Evolutionary conservation across 2,888 invertebrate species (phyloP).

Genomic region (Agriopis marginaria): DNA sequence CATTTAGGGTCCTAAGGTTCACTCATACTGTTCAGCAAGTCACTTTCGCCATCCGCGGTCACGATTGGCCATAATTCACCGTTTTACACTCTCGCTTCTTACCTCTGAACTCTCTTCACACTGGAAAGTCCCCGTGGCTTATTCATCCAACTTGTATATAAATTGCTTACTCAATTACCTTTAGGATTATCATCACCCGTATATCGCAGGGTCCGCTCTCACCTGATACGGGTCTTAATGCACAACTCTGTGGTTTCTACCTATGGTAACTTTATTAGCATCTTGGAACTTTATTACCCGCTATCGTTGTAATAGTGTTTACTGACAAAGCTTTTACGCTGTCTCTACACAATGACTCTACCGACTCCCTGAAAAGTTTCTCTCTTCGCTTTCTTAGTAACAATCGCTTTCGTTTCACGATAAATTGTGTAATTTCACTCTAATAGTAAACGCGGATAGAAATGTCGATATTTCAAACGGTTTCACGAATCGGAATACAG

Average conservation of each 20-base stretch:
- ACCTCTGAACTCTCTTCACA: constrained; percentile 39
- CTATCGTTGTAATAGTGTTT: constrained; percentile 23
- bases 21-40: constrained; percentile 55
- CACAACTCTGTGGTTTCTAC: constrained; percentile 21
- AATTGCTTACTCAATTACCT: constrained; percentile 39
- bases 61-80: constrained; percentile 66
- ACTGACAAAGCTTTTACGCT: constrained; percentile 5
- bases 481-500: constrained; percentile 52
- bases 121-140: constrained; percentile 50
- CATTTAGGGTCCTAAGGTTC: constrained; percentile 43
- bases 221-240: constrained; percentile 30
- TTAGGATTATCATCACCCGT: constrained; percentile 44
- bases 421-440: constrained; percentile 43
- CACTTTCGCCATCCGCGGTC: constrained; percentile 66
- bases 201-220: constrained; percentile 38
- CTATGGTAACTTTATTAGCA: constrained; percentile 38
- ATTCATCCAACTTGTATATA: constrained; percentile 49
- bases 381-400: constrained; percentile 31
- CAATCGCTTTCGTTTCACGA: constrained; percentile 38
- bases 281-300: constrained; percentile 32
- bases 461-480: constrained; percentile 47
- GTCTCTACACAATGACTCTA: constrained; percentile 9
- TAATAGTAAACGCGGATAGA: constrained; percentile 40
- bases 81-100: constrained; percentile 52
- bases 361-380: constrained; percentile 32